Evolutionary conservation across 1,140 invertebrate species (phyloP).

Genomic region (Andrena cerasifolii): DNA sequence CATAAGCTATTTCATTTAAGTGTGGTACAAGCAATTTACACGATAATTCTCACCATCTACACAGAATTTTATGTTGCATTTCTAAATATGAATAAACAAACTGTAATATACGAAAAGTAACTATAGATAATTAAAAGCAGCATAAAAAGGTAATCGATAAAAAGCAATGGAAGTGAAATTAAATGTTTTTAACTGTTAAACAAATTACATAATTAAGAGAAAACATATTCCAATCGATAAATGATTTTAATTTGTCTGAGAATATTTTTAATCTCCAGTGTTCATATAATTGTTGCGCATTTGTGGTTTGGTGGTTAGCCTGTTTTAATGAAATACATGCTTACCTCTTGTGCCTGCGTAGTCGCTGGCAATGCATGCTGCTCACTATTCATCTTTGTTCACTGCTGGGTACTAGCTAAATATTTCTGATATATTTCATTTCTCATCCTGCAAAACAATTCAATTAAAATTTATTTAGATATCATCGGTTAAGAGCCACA

Average conservation of each 20-base stretch:
- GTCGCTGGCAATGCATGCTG: slow-evolving; percentile 82
- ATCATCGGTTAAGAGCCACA: neutral
- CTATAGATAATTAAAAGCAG: neutral
- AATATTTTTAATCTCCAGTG: neutral
- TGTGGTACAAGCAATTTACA: slow-evolving; percentile 47
- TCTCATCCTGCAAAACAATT: slow-evolving; percentile 73
- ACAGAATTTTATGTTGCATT: neutral
- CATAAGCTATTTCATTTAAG: slow-evolving; percentile 44
- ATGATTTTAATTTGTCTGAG: neutral
- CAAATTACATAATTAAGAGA: neutral
- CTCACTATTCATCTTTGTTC: slow-evolving; percentile 82
- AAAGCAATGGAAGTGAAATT: neutral
- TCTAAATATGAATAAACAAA: neutral
- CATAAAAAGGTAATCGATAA: neutral
- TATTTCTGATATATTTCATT: slow-evolving; percentile 72
- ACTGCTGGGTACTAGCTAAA: slow-evolving; percentile 73
- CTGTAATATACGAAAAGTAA: neutral
- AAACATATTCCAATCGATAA: neutral
- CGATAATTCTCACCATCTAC: neutral
- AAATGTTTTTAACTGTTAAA: neutral
- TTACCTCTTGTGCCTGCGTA: slow-evolving; percentile 82
- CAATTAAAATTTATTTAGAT: slow-evolving; percentile 23
- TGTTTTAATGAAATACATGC: slow-evolving; percentile 55
- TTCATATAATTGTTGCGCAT: slow-evolving; percentile 65
- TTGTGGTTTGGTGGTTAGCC: slow-evolving; percentile 74